These are phyloP conservation scores for Solea senegalensis DNA, from an alignment of 2,113 vertebrate species.

Conservation along the genomic window DNA sequence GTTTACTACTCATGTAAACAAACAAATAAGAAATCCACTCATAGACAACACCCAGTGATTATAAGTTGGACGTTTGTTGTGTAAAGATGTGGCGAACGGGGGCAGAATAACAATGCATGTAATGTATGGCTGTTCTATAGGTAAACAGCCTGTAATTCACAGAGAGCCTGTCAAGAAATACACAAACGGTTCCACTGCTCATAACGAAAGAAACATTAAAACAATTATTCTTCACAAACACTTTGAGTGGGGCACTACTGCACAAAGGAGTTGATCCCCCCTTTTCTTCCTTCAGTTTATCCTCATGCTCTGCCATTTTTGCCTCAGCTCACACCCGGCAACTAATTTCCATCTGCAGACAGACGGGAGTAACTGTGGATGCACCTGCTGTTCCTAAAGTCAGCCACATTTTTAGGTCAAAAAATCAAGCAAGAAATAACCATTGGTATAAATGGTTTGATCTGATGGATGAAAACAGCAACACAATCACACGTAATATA, in stretches of 20 bases:
- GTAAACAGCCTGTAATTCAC: constrained; percentile 26
- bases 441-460: neutral
- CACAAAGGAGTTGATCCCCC: neutral
- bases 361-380: constrained; percentile 1
- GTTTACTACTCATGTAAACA: constrained; percentile 26
- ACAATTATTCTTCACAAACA: neutral
- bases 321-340: constrained; percentile 14
- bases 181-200: constrained; percentile 7
- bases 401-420: constrained; percentile 9
- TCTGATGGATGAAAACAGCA: neutral
- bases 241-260: neutral
- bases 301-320: constrained; percentile 6
- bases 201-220: neutral
- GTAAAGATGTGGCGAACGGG: constrained; percentile 2
- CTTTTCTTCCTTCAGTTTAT: constrained; percentile 21
- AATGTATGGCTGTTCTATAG: constrained; percentile 24
- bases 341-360: constrained; percentile 40
- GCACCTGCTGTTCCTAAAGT: constrained; percentile 50
- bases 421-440: constrained; percentile 31
- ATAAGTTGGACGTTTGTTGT: neutral
- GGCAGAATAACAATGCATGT: constrained; percentile 15
- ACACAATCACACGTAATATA: too few relatives aligned
- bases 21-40: constrained; percentile 26
- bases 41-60: neutral
- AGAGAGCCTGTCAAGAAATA: constrained; percentile 5